Conservation (phyloP, 2,797 vertebrate species). For the Onychomys arenicola region DNA sequence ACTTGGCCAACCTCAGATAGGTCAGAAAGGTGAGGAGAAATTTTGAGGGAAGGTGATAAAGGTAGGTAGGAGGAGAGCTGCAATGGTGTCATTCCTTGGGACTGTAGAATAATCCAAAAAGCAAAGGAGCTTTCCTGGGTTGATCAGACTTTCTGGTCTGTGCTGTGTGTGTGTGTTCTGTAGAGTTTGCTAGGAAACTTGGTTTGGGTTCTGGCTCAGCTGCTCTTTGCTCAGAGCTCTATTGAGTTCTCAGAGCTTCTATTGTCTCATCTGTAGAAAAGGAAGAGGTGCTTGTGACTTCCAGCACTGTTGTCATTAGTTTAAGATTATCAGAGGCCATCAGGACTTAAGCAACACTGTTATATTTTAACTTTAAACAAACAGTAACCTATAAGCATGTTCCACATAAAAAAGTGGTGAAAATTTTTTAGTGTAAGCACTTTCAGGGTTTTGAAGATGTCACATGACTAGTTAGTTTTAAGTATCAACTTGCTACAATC, state of each 20-base stretch:
- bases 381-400: background rate
- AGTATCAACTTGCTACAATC: background rate
- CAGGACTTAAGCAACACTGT: background rate
- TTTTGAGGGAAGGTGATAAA: background rate
- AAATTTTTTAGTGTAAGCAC: background rate
- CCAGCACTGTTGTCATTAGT: background rate
- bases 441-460: background rate
- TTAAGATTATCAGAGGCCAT: background rate
- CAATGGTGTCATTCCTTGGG: background rate
- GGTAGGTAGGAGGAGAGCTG: background rate
- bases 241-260: background rate
- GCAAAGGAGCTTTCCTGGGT: background rate
- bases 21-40: slow-evolving; percentile 28
- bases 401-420: background rate
- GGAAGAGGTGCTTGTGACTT: background rate
- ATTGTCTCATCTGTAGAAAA: background rate
- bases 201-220: background rate
- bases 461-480: background rate
- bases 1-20: background rate
- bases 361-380: slow-evolving; percentile 36
- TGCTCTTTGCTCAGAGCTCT: background rate
- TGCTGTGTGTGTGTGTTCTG: background rate
- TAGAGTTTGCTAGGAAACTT: background rate
- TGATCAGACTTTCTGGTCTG: background rate
- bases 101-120: background rate